A percentile compares a stretch with the other conserved stretches of the same genome.
These are phyloP conservation scores for Meteorus colon DNA, from an alignment of 2,888 invertebrate genomes.

Conservation along the genomic window DNA sequence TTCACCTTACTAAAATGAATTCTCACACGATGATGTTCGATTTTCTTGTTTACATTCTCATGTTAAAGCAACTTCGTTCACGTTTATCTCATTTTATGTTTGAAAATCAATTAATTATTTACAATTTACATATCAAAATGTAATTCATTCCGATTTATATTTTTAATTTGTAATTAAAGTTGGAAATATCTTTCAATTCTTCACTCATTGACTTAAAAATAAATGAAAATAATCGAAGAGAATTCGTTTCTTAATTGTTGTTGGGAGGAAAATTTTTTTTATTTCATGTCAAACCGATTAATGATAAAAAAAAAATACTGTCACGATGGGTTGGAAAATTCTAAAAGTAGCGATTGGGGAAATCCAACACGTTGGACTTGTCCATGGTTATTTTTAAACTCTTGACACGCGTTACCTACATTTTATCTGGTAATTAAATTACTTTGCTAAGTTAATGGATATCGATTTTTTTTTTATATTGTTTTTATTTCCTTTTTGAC, in stretches of 20 bases:
- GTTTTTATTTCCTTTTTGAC: background rate
- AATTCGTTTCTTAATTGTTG: too few relatives aligned
- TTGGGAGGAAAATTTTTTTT: background rate
- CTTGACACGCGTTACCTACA: too few relatives aligned
- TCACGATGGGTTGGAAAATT: background rate
- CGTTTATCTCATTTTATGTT: too few relatives aligned
- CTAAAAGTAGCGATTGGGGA: background rate
- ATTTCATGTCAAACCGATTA: background rate
- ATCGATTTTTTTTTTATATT: background rate
- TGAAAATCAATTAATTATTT: background rate
- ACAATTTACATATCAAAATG: background rate
- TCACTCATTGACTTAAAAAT: too few relatives aligned
- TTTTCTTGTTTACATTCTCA: background rate
- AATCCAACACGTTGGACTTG: background rate
- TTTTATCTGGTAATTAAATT: background rate
- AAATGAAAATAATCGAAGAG: too few relatives aligned
- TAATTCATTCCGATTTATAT: too few relatives aligned
- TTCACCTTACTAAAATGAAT: background rate
- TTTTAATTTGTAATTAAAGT: too few relatives aligned
- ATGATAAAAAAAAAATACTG: background rate
- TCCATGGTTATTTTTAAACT: background rate
- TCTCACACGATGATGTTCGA: background rate
- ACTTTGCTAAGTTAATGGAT: too few relatives aligned
- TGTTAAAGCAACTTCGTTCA: background rate
- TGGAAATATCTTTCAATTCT: too few relatives aligned